Percentiles rank a stretch among this genome's conserved stretches.
These are phyloP conservation scores for Chiroxiphia lanceolata DNA, from an alignment of 2,797 vertebrate species.

Conservation along the genomic window DNA sequence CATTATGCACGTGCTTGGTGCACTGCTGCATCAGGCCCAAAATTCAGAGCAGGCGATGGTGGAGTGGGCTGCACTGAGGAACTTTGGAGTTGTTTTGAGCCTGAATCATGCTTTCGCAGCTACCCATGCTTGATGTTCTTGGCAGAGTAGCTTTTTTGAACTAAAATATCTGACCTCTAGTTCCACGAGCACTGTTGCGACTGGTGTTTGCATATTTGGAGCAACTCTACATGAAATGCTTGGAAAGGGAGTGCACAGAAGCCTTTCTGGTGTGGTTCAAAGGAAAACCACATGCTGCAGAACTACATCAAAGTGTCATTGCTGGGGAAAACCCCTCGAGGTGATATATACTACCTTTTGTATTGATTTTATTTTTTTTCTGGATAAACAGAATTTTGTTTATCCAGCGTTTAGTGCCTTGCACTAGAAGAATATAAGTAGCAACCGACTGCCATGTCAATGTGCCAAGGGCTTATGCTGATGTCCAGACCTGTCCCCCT, in stretches of 20 bases:
- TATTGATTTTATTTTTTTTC: background rate
- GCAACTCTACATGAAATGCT: accelerated
- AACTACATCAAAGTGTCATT: background rate
- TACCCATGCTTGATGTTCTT: background rate
- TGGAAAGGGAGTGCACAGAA: background rate
- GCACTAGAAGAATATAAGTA: background rate
- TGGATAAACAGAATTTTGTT: background rate
- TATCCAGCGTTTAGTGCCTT: background rate
- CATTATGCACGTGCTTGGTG: accelerated
- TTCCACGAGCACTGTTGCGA: background rate
- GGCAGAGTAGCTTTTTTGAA: background rate
- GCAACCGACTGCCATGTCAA: accelerated
- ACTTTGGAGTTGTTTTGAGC: background rate
- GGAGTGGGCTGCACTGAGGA: background rate
- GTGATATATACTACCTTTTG: background rate
- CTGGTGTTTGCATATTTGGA: background rate
- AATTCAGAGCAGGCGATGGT: background rate
- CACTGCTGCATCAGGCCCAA: background rate
- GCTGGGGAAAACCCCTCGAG: background rate
- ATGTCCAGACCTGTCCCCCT: background rate
- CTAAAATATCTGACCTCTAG: background rate
- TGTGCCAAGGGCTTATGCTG: background rate
- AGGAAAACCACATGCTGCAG: background rate
- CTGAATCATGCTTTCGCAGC: background rate
- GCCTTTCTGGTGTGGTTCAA: background rate